Base-by-base conservation (phyloP, 2,797 vertebrate species). In the Pseudochirops corinnae region DNA sequence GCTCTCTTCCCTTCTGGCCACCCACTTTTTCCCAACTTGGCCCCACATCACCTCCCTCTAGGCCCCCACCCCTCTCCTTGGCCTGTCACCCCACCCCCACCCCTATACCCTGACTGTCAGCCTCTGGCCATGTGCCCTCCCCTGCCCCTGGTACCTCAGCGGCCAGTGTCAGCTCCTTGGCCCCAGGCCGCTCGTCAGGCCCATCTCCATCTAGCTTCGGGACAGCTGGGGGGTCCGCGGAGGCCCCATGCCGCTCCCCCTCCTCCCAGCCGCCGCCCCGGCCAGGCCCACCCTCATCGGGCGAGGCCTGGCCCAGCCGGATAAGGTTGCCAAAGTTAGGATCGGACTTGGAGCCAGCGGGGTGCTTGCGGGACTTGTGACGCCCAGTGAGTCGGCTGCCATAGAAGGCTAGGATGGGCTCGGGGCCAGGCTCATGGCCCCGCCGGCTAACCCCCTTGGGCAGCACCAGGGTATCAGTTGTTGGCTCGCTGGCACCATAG, bases 261-360 rank as follows among this genome's bases (percentile, higher is more conserved):
- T 98, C 97, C 1, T 97, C 98, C 98, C 98, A 98, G 95, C 92
- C 55, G 0, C 92, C 62, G 33, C 93, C 87, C 55, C 90, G 91
- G 50, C 90, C 92, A 0, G 91, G 94, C 2, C 62, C 28, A 0
- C 91, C 62, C 0, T 98, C 98, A 21, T 94, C 95, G 0, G 93
- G 97, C 0, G 96, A 97, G 60, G 96, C 95, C 92, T 97, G 97
- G 24, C 96, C 97, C 95, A 98, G 95, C 91, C 92, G 46, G 10
- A 98, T 97, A 50, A 98, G 93, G 82, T 98, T 98, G 24, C 95
- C 67, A 0, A 98, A 93, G 0, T 92, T 90, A 52, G 96, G 96
- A 50, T 98, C 94, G 0, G 26, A 95, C 93, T 97, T 97, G 91
- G 97, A 97, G 7, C 92, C 95, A 0, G 4, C 52, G 0, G 94